Base-by-base conservation (phyloP, 2,888 invertebrate genomes). In the Anoncus sp. region DNA sequence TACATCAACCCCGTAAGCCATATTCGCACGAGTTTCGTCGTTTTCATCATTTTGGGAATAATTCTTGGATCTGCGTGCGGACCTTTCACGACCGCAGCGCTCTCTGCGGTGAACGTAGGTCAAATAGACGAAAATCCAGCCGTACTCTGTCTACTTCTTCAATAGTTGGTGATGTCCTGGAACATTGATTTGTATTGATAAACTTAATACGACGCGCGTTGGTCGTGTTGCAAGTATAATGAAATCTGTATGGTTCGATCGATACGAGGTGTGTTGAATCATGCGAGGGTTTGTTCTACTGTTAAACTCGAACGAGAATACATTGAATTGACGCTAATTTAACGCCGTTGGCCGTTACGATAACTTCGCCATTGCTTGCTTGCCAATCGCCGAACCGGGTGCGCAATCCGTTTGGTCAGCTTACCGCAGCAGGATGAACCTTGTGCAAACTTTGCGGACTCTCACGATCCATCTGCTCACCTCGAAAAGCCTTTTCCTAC, bases 371-470 rank as follows among this genome's bases (percentile, higher is more conserved):
- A 63, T 65, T 74, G 63, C 51, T 59, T 65, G 63, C 53, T 65
- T 53, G 51, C 45, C 53, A 66, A 65, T 77, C 69, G 59, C 31
- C 60, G 70, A 70, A 27, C 60, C 47, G 35, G n/a, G n/a, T n/a
- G n/a, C 43, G 57, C 59, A 70, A 72, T 67, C 62, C 72, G 79
- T 79, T 79, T 79, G 79, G 67, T 47, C 60, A 75, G 79, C 63
- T 72, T 38, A 69, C 75, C 75, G 47, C 79, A 35, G 70, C 60
- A 22, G 57, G 66, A 75, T 71, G 71, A 79, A 75, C 75, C 67
- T 65, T 69, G 75, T 63, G 66, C 70, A 75, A 79, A 75, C 75
- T 79, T 67, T 79, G 75, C 75, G 71, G 75, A 57, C 22, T 62
- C 40, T 62, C 62, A 7, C 57, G 20, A 35, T 69, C 16, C 9